Conservation (phyloP, 2,797 vertebrate species). For the Pelodytes ibericus region DNA sequence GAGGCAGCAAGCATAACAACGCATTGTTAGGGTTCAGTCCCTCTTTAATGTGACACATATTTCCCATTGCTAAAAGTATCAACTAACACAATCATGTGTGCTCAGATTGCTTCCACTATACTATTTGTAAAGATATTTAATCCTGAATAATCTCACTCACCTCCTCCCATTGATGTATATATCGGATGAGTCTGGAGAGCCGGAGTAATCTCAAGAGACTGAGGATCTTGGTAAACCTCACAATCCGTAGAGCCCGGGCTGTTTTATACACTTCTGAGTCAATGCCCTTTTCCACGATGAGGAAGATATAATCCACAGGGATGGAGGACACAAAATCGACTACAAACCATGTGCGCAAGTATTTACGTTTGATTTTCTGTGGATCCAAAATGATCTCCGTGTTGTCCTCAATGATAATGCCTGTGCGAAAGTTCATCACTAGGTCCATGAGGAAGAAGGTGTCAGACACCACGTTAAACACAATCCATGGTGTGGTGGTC, state of each 20-base stretch:
- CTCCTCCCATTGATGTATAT: slow-evolving; percentile 98
- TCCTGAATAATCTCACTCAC: slow-evolving; percentile 65
- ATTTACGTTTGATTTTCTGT: slow-evolving; percentile 92
- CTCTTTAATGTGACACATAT: too few species aligned
- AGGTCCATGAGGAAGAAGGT: slow-evolving; percentile 98
- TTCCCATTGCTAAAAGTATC: too few species aligned
- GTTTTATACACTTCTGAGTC: slow-evolving; percentile 98
- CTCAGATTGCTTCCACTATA: too few species aligned
- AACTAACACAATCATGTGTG: too few species aligned
- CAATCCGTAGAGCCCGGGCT: slow-evolving; percentile 90
- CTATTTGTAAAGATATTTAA: too few species aligned
- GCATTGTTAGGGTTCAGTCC: too few species aligned
- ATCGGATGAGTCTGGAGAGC: slow-evolving; percentile 93
- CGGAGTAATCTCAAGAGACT: slow-evolving; percentile 88
- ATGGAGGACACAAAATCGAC: slow-evolving; percentile 98
- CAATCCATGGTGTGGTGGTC: slow-evolving; percentile 94
- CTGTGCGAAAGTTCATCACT: slow-evolving; percentile 96
- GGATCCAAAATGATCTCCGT: slow-evolving; percentile 97
- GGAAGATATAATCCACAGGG: slow-evolving; percentile 98
- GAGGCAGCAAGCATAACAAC: too few species aligned
- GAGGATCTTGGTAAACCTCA: slow-evolving; percentile 96
- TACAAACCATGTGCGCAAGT: slow-evolving; percentile 95
- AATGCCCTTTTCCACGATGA: slow-evolving; percentile 96
- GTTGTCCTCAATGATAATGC: slow-evolving; percentile 97
- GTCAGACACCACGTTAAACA: slow-evolving; percentile 98